Percentiles rank a stretch among this genome's conserved stretches.
Conservation (phyloP, 2,113 vertebrate genomes). For the Corythornis vintsioides region DNA sequence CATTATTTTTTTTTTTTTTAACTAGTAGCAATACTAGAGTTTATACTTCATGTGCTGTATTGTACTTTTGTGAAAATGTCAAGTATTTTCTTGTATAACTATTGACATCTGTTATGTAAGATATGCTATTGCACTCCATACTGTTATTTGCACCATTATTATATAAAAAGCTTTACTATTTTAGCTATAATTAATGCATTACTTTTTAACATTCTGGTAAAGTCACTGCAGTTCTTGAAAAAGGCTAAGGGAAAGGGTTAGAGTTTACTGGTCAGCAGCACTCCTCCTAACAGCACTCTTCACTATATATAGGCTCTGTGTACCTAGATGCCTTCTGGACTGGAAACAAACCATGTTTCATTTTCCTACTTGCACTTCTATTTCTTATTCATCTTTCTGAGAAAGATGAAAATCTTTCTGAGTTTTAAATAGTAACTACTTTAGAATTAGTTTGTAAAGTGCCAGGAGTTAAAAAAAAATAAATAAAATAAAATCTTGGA, state of each 20-base stretch:
- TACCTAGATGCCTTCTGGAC: neutral
- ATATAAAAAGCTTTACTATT: neutral
- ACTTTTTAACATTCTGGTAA: neutral
- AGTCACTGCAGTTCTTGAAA: neutral
- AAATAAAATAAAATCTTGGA: neutral
- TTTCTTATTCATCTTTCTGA: neutral
- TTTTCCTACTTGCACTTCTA: neutral
- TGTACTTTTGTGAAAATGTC: neutral
- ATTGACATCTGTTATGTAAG: neutral
- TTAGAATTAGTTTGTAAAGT: neutral
- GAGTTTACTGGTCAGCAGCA: neutral
- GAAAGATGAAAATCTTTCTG: neutral
- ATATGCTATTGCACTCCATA: fast-evolving
- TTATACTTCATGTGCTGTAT: neutral
- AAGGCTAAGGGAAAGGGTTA: neutral
- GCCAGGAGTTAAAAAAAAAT: neutral
- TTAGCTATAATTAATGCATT: neutral
- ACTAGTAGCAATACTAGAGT: neutral
- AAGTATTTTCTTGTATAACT: neutral
- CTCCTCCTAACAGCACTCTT: fast-evolving
- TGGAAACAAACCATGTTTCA: neutral
- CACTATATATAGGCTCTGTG: neutral
- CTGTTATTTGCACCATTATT: neutral
- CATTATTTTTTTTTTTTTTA: neutral
- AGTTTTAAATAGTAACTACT: neutral